Evolutionary conservation across 2,113 vertebrate species (phyloP).

Genomic region (Campylomormyrus tamandua): DNA sequence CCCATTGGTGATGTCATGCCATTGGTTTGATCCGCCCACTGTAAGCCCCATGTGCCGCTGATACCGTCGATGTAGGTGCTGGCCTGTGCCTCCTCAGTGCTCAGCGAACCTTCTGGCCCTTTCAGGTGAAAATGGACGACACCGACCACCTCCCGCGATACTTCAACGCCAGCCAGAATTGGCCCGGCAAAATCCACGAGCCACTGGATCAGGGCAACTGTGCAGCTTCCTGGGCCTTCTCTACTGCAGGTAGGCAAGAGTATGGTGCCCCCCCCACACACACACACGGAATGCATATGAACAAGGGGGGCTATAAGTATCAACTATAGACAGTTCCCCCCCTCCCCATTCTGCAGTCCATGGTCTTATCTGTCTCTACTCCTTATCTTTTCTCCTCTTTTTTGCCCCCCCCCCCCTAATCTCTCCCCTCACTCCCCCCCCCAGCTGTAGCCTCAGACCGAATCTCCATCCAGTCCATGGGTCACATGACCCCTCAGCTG

Average conservation of each 20-base stretch:
- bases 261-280: not conserved
- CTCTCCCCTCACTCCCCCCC: not conserved
- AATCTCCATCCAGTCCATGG: conserved; percentile 97
- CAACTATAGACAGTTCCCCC: not conserved
- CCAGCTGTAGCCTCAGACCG: conserved; percentile 89
- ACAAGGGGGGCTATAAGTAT: too few species aligned
- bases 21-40: not conserved
- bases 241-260: conserved; percentile 72
- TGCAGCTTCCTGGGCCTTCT: conserved; percentile 94
- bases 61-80: not conserved
- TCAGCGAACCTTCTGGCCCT: not conserved
- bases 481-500: conserved; percentile 86
- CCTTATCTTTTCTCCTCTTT: not conserved
- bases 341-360: not conserved
- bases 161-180: conserved; percentile 80
- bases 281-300: not conserved
- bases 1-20: not conserved
- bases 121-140: conserved; percentile 76
- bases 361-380: not conserved
- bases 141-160: conserved; percentile 64
- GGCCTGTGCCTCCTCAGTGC: not conserved
- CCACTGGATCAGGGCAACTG: conserved; percentile 95
- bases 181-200: conserved; percentile 87
- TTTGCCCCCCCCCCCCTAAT: not conserved
- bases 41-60: not conserved